Conservation (phyloP, 92 coral and sea anemone species). For the Bergia puertoricense region DNA sequence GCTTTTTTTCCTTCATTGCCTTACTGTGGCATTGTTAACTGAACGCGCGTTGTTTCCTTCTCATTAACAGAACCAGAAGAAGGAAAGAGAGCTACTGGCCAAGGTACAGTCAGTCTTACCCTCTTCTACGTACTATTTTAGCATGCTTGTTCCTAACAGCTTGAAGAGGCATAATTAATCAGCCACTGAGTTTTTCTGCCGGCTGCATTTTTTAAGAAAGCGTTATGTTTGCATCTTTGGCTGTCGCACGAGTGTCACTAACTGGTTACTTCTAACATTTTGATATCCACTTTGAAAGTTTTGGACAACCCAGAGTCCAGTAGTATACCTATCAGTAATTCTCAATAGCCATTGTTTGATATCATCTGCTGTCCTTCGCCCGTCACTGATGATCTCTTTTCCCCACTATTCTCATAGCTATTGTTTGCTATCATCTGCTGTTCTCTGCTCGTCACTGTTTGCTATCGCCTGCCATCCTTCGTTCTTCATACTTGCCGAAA, state of each 20-base stretch:
- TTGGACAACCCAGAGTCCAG: too few relatives aligned
- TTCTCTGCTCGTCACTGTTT: background rate
- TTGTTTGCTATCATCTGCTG: background rate
- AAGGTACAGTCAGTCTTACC: slow-evolving; percentile 61
- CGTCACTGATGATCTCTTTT: too few relatives aligned
- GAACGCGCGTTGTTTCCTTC: background rate
- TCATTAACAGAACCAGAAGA: slow-evolving; percentile 89
- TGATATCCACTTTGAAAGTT: too few relatives aligned
- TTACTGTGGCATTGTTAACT: background rate
- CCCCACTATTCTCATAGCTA: background rate
- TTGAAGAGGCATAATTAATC: too few relatives aligned
- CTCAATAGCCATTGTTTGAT: too few relatives aligned
- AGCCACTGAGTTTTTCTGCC: too few relatives aligned
- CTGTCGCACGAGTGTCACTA: too few relatives aligned
- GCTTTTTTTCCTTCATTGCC: background rate
- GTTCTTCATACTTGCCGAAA: background rate
- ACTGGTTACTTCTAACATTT: too few relatives aligned
- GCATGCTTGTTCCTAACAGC: too few relatives aligned
- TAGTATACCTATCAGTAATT: background rate
- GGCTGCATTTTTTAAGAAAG: too few relatives aligned
- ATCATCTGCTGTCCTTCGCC: too few relatives aligned
- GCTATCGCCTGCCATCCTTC: background rate
- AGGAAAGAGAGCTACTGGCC: slow-evolving; percentile 84
- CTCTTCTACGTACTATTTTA: background rate
- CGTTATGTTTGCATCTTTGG: too few relatives aligned